Base-by-base conservation (phyloP, 2,888 invertebrate species). In the Drosophila macrospina region DNA sequence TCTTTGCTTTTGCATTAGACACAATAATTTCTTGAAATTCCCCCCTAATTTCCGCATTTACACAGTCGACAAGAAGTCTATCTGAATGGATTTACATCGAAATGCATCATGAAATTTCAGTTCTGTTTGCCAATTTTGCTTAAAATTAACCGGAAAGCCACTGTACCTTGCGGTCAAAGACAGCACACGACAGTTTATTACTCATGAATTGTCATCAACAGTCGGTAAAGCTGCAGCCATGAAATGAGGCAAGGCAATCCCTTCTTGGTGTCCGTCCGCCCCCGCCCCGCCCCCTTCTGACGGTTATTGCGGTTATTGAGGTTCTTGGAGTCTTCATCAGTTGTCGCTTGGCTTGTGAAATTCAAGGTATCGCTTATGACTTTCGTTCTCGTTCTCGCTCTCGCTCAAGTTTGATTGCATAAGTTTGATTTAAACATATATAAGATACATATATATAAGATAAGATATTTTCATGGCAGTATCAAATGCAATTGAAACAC, bases 401-500 rank as follows among this genome's bases (percentile, higher is more conserved):
- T 16, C 10, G 16, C 16, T 47, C 47, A 32, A 15, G 11, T 47
- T 7, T 47, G 30, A 16, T 30, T 16, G 30, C 6, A n/a, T 30
- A 28, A 15, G 15, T 45, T 45, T 45, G 28, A 45, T 42, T 2
- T 20, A 20, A 20, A 42, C 11, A 26, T 47, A 47, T 32, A 32
- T n/a, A 20, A 8, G 32, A n/a, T n/a, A n/a, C 5, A 32, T 20
- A 13, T 24, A 24, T 5, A 13, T 20, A n/a, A n/a, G 20, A 48
- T 34, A 13, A 24, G 34, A 24, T 34, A 36, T 24, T 50, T 36
- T 13, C 24, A 36, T 50, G 50, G 24, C 50, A 50, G 10, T 24
- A 50, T 50, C 36, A 50, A 36, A 50, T 34, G 13, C 47, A 47
- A 13, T 30, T 30, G 28, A 30, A 5, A 5, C 45, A 30, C 30